Evolutionary conservation across 1,140 invertebrate genomes (phyloP), one percentile per base, ranked within the genome.

Genomic region (Ruditapes philippinarum): DNA sequence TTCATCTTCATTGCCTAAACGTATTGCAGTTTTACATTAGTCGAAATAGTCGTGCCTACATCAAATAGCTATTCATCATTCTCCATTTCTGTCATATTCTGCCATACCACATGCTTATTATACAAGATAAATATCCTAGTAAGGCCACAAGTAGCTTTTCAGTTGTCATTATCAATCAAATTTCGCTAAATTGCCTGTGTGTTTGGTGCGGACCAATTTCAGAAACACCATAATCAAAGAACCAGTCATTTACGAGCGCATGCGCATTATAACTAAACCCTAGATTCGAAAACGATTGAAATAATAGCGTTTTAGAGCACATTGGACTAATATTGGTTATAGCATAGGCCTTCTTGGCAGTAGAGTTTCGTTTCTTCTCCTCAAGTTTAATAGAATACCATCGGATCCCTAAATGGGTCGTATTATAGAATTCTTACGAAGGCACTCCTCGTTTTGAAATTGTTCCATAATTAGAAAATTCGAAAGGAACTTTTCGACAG

Each of bases 101-200:
- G 78, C 60, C 78, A 80, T 2, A 31, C 9, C 28, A 62, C 51
- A 57, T 62, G 78, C 78, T 60, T 80, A 80, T 80, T 80, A 60
- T 33, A 62, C 78, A 80, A 80, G 57, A 80, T 80, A n/a, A 45
- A 79, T 79, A 19, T 36, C 22, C 1, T 2, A 73, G 60, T 28
- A 80, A 60, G n/a, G 45, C 78, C 78, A 57, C 51, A 80, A 36
- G 45, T 40, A 22, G 42, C 74, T 79, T 54, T 74, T 28, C 17
- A 54, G 40, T 40, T 62, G 57, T 57, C 78, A 62, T 80, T 57
- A 80, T 80, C 78, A 80, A 80, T 80, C 78, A 80, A 80, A 60
- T 80, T 80, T n/a, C 31, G 17, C 14, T 33, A 62, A 80, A 19
- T 17, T n/a, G 51, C 78, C 12, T 33, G 78, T 60, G 78, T 28